These are phyloP conservation scores for Coreius guichenoti DNA, from an alignment of 2,797 vertebrate genomes.

Conservation along the genomic window DNA sequence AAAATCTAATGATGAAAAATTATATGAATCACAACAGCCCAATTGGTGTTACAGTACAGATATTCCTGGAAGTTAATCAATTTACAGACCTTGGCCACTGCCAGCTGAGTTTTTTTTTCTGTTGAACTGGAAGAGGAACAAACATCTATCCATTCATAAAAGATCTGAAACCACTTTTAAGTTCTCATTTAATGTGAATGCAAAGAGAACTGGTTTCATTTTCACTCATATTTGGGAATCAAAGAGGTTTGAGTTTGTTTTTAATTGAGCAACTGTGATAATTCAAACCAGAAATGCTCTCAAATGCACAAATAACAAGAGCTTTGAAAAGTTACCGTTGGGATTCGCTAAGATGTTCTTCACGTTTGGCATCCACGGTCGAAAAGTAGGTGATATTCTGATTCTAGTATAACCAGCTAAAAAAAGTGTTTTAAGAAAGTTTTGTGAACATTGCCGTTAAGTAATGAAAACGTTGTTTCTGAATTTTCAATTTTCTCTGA, in stretches of 20 bases:
- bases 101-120: background rate
- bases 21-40: background rate
- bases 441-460: too few species aligned
- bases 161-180: background rate
- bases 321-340: background rate
- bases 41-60: background rate
- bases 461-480: too few species aligned
- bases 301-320: background rate
- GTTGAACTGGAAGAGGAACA: background rate
- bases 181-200: background rate
- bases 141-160: background rate
- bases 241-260: background rate
- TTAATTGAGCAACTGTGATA: background rate
- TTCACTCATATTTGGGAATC: background rate
- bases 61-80: background rate
- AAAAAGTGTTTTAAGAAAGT: too few species aligned
- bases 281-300: background rate
- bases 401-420: background rate
- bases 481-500: too few species aligned
- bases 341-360: background rate
- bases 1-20: background rate
- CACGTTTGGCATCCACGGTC: background rate
- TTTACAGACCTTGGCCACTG: background rate
- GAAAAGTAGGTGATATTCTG: background rate
- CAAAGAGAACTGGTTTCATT: background rate